Percentiles rank a stretch among this genome's conserved stretches.
Conservation (phyloP, 1,140 invertebrate genomes). For the Metaphire vulgaris region DNA sequence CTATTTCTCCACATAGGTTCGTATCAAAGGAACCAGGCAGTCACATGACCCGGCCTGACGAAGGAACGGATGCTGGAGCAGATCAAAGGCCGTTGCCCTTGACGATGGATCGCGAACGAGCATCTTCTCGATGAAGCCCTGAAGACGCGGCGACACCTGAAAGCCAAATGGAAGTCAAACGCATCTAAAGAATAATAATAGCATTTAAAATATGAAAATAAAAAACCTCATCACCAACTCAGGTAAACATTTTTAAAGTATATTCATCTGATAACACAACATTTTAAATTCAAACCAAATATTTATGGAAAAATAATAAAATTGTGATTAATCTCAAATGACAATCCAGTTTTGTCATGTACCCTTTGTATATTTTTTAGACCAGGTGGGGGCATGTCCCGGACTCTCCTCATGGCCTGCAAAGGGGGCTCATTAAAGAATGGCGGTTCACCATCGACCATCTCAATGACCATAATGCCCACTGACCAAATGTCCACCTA, state of each 20-base stretch:
- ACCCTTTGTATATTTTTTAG: conserved; percentile 11
- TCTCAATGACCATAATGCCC: conserved; percentile 67
- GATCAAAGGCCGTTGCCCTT: conserved; percentile 78
- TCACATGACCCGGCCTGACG: conserved; percentile 82
- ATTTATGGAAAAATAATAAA: too few species aligned
- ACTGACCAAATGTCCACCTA: conserved; percentile 86
- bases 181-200: too few species aligned
- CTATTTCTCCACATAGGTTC: conserved; percentile 42
- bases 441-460: conserved; percentile 97
- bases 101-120: conserved; percentile 88
- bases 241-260: too few species aligned
- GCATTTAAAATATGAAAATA: too few species aligned
- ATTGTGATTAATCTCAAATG: too few species aligned
- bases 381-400: conserved; percentile 94
- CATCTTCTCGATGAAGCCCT: conserved; percentile 84
- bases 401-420: conserved; percentile 90
- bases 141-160: conserved; percentile 74
- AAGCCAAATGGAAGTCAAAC: conserved; percentile 34
- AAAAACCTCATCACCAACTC: too few species aligned
- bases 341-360: too few species aligned
- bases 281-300: too few species aligned
- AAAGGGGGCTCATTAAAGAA: conserved; percentile 98
- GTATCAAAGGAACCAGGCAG: conserved; percentile 84
- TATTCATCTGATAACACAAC: too few species aligned
- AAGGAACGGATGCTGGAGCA: conserved; percentile 89